Percentiles rank a stretch among this genome's conserved stretches.
These are phyloP conservation scores for Dynastes grantii DNA, from an alignment of 2,888 invertebrate genomes.

Conservation along the genomic window DNA sequence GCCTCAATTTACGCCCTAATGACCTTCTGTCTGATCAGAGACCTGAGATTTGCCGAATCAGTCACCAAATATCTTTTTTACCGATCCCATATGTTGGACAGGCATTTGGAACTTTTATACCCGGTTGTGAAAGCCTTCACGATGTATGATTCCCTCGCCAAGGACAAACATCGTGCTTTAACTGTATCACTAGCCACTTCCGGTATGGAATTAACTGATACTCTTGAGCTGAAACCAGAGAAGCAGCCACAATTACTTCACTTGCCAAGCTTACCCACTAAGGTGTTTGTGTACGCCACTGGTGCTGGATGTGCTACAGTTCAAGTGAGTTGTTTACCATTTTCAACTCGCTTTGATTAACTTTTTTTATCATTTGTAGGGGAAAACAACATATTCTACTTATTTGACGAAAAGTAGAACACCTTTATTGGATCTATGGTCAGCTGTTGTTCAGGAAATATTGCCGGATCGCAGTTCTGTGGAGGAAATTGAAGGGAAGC, in stretches of 20 bases:
- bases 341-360: neutral
- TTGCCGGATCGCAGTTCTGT: constrained; percentile 77
- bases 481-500: constrained; percentile 78
- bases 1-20: constrained; percentile 76
- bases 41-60: constrained; percentile 77
- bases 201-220: constrained; percentile 81
- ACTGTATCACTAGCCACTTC: constrained; percentile 80
- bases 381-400: constrained; percentile 77
- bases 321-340: constrained; percentile 69
- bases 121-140: constrained; percentile 77
- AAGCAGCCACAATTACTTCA: constrained; percentile 73
- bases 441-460: constrained; percentile 78
- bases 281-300: constrained; percentile 81
- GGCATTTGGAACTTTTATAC: constrained; percentile 76
- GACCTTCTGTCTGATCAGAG: constrained; percentile 76
- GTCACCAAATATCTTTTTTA: constrained; percentile 79
- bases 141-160: constrained; percentile 75
- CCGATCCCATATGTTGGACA: constrained; percentile 77
- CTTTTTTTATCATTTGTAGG: constrained; percentile 66
- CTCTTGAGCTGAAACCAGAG: constrained; percentile 74
- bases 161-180: constrained; percentile 76
- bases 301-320: constrained; percentile 81
- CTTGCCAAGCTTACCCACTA: constrained; percentile 78
- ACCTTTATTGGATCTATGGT: constrained; percentile 75
- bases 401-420: constrained; percentile 76